A percentile compares a stretch with the other conserved stretches of the same genome.
These are phyloP conservation scores for Mamestra brassicae DNA, from an alignment of 2,888 invertebrate genomes.

Conservation along the genomic window DNA sequence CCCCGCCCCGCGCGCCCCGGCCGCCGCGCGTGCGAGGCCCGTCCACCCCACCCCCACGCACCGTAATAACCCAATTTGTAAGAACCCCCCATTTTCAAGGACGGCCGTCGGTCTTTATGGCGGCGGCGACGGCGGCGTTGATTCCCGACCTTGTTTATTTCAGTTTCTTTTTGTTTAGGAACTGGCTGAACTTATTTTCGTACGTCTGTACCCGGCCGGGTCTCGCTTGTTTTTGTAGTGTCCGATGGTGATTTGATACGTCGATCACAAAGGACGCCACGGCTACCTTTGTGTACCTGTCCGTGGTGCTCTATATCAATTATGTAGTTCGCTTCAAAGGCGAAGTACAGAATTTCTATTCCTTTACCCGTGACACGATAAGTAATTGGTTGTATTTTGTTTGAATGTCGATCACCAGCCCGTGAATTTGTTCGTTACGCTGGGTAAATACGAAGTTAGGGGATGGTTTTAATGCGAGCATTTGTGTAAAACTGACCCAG, in stretches of 20 bases:
- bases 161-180: constrained; percentile 91
- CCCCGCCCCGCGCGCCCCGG: constrained; percentile 68
- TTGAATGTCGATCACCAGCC: constrained; percentile 79
- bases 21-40: constrained; percentile 81
- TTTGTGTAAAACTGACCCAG: constrained; percentile 66
- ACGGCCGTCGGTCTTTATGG: constrained; percentile 91
- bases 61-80: constrained; percentile 91
- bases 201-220: constrained; percentile 83
- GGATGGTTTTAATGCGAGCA: constrained; percentile 70
- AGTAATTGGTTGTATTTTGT: constrained; percentile 83
- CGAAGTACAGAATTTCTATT: constrained; percentile 74
- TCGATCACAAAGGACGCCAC: constrained; percentile 72
- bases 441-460: constrained; percentile 75
- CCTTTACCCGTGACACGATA: constrained; percentile 76
- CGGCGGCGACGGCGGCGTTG: constrained; percentile 90
- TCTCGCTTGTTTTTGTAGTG: constrained; percentile 80
- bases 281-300: constrained; percentile 70
- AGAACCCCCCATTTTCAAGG: constrained; percentile 91
- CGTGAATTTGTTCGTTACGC: constrained; percentile 79
- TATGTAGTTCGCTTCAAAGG: constrained; percentile 77
- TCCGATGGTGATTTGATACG: constrained; percentile 76
- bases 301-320: constrained; percentile 75
- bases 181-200: constrained; percentile 89
- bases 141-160: constrained; percentile 91
- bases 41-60: constrained; percentile 87